Base-by-base conservation (phyloP, 2,113 vertebrate genomes). In the Pachycephala philippinensis region DNA sequence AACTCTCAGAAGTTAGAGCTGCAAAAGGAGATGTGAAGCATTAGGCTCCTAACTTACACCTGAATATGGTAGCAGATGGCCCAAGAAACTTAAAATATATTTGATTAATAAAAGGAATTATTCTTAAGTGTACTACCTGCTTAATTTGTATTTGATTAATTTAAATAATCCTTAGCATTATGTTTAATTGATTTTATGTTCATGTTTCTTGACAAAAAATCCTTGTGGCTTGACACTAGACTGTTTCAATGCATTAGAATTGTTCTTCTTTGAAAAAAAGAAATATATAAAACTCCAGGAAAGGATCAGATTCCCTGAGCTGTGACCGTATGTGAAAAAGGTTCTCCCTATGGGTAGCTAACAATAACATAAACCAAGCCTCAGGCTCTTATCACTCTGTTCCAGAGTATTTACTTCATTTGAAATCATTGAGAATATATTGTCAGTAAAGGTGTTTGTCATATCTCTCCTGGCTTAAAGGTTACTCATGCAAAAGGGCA, bases 391-490 rank as follows among this genome's bases (percentile, higher is more conserved):
- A 91, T 94, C 85, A 65, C 40, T 27, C 53, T 77, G n/a, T 88
- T 92, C 59, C 92, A 93, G 94, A 83, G 50, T 74, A 85, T 90
- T 94, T 94, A 45, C 59, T 84, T 88, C 23, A 45, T 90, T 76
- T 88, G 71, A 86, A 83, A 77, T 83, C 3, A 1, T 22, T 50
- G 42, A 56, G 71, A 49, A 71, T 50, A 42, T 65, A n/a, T 93
- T 90, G 50, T 90, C 5, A 0, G 40, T 53, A 61, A 74, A 94
- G 82, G 71, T 80, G 37, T n/a, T 82, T 77, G 13, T 92, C 45
- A 12, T 88, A 64, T 72, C 66, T 94, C 49, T 86, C 31, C 53
- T 66, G 54, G 15, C 59, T 95, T 92, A 87, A 87, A 96, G 52
- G 74, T 94, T 70, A 97, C 37, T 57, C 63, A 84, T 63, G n/a